Evolutionary conservation across 2,797 vertebrate species (phyloP).

Genomic region (Sardinella longiceps): DNA sequence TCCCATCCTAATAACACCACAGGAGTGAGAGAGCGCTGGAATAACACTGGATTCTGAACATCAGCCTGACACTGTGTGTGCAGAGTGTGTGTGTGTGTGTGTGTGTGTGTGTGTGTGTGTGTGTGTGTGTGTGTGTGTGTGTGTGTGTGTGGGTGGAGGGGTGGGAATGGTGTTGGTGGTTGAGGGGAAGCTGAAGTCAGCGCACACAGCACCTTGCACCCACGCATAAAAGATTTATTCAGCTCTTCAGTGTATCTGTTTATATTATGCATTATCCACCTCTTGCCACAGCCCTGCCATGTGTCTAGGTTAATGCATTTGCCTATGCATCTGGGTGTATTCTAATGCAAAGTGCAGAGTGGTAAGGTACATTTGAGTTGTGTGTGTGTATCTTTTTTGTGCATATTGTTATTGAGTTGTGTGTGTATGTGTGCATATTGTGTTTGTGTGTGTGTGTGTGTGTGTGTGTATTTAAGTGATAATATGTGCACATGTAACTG

Average conservation of each 20-base stretch:
- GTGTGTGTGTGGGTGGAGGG: neutral
- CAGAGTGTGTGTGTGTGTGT: neutral
- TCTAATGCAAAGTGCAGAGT: neutral
- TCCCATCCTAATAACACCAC: slow-evolving; percentile 61
- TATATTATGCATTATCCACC: neutral
- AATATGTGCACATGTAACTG: neutral
- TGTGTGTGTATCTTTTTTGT: neutral
- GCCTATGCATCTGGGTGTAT: neutral
- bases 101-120: neutral
- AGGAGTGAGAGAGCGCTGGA: slow-evolving; percentile 51
- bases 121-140: neutral
- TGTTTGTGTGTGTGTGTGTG: slow-evolving; percentile 22
- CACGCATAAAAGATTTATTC: neutral
- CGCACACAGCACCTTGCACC: neutral
- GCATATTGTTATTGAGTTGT: neutral
- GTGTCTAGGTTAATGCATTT: slow-evolving; percentile 1
- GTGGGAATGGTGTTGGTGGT: neutral
- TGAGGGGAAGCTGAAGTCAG: neutral
- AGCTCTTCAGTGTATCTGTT: neutral
- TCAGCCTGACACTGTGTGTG: neutral
- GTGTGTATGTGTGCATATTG: slow-evolving; percentile 37
- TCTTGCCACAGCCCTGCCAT: neutral
- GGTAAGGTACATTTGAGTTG: neutral
- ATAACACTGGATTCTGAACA: slow-evolving; percentile 62
- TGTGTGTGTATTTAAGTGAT: neutral